Conservation (phyloP, 2,797 vertebrate species). For the Triplophysa yarkandensis region DNA sequence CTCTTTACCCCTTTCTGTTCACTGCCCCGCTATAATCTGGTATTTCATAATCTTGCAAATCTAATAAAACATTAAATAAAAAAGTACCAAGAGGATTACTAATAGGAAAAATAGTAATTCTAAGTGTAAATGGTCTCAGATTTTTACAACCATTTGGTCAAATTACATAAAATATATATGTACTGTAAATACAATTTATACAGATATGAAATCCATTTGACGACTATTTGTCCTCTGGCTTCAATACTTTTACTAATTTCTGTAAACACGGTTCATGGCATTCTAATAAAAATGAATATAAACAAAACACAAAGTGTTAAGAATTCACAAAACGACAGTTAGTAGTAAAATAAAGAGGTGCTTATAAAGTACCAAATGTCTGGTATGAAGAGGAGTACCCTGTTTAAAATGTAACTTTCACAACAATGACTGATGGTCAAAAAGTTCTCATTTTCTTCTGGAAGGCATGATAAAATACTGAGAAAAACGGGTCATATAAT, state of each 20-base stretch:
- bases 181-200: conserved; percentile 57
- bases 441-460: conserved; percentile 5
- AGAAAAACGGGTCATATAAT: conserved; percentile 12
- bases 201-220: conserved; percentile 51
- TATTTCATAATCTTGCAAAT: background rate
- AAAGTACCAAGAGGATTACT: conserved; percentile 9
- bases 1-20: background rate
- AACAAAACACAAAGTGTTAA: conserved; percentile 49
- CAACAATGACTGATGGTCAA: conserved; percentile 14
- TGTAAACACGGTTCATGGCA: conserved; percentile 68
- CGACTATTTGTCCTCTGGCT: conserved; percentile 26
- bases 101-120: conserved; percentile 41
- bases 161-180: conserved; percentile 59
- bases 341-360: conserved; percentile 50
- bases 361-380: conserved; percentile 26
- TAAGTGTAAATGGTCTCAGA: conserved; percentile 49
- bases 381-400: conserved; percentile 43
- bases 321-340: conserved; percentile 41
- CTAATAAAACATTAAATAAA: background rate
- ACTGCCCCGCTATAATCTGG: background rate
- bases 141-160: conserved; percentile 68
- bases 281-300: conserved; percentile 49
- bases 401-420: conserved; percentile 35
- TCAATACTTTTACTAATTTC: conserved; percentile 46
- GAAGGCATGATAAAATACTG: conserved; percentile 20